Percentiles rank a stretch among this genome's conserved stretches.
Conservation (phyloP, 2,888 invertebrate species). For the Bombyx huttoni region DNA sequence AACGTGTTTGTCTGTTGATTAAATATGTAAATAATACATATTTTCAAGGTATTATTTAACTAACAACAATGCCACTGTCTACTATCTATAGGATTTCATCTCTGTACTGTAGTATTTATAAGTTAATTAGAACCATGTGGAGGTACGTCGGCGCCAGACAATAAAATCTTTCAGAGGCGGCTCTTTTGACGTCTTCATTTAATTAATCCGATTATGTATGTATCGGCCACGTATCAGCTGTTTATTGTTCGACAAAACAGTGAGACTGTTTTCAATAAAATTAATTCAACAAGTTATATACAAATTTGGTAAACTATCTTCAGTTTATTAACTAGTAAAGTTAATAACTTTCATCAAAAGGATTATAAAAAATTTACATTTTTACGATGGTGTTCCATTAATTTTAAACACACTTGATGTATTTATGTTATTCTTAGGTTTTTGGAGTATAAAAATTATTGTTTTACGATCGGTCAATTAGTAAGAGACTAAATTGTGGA, state of each 20-base stretch:
- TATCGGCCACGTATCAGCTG: conserved; percentile 23
- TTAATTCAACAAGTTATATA: not conserved
- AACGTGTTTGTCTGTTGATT: not conserved
- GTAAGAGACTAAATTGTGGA: not conserved
- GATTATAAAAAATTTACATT: not conserved
- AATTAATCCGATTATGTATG: conserved; percentile 32
- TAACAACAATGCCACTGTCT: not conserved
- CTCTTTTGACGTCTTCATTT: conserved; percentile 39
- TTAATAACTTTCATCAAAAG: not conserved
- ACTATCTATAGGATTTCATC: conserved; percentile 5
- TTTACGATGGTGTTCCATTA: not conserved
- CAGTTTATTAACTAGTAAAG: not conserved
- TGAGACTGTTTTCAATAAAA: not conserved
- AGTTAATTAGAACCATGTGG: conserved; percentile 54
- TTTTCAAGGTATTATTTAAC: not conserved
- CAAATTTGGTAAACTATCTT: not conserved
- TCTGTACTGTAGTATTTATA: conserved; percentile 26
- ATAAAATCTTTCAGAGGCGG: conserved; percentile 51
- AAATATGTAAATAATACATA: not conserved
- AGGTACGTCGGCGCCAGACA: conserved; percentile 42
- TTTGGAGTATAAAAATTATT: not conserved
- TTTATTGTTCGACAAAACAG: conserved; percentile 15
- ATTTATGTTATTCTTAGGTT: not conserved
- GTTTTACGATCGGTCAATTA: not conserved
- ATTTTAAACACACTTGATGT: not conserved